Evolutionary conservation across 1,140 invertebrate species (phyloP).

Genomic region (Heliconius hewitsoni): DNA sequence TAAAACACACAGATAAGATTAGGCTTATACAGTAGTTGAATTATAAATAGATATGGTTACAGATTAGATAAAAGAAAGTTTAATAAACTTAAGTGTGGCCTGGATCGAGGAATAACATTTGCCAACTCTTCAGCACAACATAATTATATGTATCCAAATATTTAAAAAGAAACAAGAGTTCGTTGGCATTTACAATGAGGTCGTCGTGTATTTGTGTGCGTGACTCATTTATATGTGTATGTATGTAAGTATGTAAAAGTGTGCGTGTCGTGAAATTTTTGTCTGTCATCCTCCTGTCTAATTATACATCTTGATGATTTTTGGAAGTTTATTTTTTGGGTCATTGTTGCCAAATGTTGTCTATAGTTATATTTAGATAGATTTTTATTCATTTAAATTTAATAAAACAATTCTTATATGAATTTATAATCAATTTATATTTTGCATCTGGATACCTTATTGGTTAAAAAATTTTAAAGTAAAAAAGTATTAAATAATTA

Average conservation of each 20-base stretch:
- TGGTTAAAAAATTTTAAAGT: too few species aligned
- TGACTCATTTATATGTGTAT: slow-evolving; percentile 16
- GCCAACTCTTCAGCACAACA: slow-evolving; percentile 5
- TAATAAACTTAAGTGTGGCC: slow-evolving; percentile 1
- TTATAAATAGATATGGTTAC: neutral
- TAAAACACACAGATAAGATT: neutral
- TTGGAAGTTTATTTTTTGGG: neutral
- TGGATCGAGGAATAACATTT: neutral
- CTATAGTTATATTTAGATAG: neutral
- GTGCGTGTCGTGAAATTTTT: slow-evolving; percentile 34
- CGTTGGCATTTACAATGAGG: slow-evolving; percentile 56
- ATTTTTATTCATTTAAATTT: neutral
- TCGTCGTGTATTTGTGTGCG: slow-evolving; percentile 44
- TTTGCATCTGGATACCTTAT: too few species aligned
- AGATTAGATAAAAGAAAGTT: neutral
- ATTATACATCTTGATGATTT: slow-evolving; percentile 14
- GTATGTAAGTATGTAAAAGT: slow-evolving; percentile 14
- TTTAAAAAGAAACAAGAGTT: slow-evolving; percentile 43
- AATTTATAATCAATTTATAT: too few species aligned
- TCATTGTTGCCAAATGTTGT: neutral
- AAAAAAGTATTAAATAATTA: too few species aligned
- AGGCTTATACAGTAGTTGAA: neutral
- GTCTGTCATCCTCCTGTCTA: slow-evolving; percentile 35
- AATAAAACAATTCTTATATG: neutral
- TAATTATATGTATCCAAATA: slow-evolving; percentile 19